Base-by-base conservation (phyloP, 2,888 invertebrate species). In the Imbricaverruca yamaguchii region DNA sequence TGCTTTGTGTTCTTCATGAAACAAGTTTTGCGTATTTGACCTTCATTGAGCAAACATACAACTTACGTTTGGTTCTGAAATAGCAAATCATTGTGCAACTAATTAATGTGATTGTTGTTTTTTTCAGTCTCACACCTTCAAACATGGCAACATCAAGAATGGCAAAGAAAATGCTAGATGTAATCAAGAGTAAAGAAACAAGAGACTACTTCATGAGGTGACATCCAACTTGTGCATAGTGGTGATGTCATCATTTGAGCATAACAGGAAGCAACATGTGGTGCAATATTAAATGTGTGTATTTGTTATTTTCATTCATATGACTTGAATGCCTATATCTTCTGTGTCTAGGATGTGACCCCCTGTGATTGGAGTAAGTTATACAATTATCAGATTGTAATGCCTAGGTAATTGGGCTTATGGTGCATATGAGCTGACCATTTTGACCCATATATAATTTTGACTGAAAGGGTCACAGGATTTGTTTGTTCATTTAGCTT, bases 161-260 rank as follows among this genome's bases (percentile, higher is more conserved):
- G 21, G 25, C 83, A 0, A 83, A 81, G 80, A 83, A 84, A 81
- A 83, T 83, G 15, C 21, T 85, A 3, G 81, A 83, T 74, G 83
- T 84, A 10, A 86, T 95, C 56, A 92, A 91, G 88, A 93, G 93
- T 86, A 93, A 93, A 87, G 95, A 96, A 87, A 94, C 94, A 87
- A 91, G 95, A 82, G 90, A 91, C 9, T 96, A 95, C 90, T 91
- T 96, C 84, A 92, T 92, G 93, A 95, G 95, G 95, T 94, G 87
- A 87, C 6, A n/a, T 67, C 13, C 61, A 13, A 21, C 21, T 25
- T 63, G 23, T 82, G 55, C 21, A 13, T 56, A 59, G 23, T 55
- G 8, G 18, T 61, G 81, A 81, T 0, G n/a, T 80, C 39, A 25
- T 80, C 59, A 15, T 15, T 15, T 59, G 7, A 59, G 15, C 59